Evolutionary conservation across 2,888 invertebrate species (phyloP), one percentile per base, ranked within the genome.

Genomic region (Cataglyphis altisquamis): DNA sequence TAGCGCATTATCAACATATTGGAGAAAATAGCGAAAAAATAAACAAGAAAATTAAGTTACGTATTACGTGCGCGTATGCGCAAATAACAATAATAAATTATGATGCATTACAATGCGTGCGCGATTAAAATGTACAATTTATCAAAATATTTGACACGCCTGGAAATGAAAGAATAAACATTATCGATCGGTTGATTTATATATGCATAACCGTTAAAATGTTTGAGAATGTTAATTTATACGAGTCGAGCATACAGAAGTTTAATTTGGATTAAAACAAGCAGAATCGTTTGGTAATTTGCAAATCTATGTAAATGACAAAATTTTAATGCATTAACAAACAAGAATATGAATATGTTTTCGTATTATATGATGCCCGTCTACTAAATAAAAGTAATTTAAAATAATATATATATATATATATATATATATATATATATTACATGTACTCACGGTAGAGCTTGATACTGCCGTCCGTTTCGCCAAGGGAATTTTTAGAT

Each of bases 381-480:
- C 18, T 12, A 60, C 8, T 18, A 18, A 29, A 52, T 66, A 66
- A 52, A 57, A 55, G 10, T 63, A 39, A 36, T 41, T 66, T 10
- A 63, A 57, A 62, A 63, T 32, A 45, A 32, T 32, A 32, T 32
- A 32, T 32, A 25, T 25, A 25, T 25, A 25, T 25, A 25, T 25
- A 25, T 25, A 25, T 25, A 25, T 25, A 63, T 32, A 45, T 32
- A 52, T 52, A 10, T 39, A 32, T 32, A 32, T 36, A 36, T 36
- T 36, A 36, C 32, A 6, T 21, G 55, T 90, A 94, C 95, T 95
- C 92, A 96, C 96, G 94, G 88, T 96, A 95, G 48, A 96, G 94
- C 88, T 95, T 95, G 89, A 96, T 96, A 84, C 94, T 95, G 82
- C 96, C 96, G 88, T 96, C 96, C 9, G 96, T 96, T 86, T 95